Conservation (phyloP, 2,888 invertebrate genomes). For the Cerastoderma edule region DNA sequence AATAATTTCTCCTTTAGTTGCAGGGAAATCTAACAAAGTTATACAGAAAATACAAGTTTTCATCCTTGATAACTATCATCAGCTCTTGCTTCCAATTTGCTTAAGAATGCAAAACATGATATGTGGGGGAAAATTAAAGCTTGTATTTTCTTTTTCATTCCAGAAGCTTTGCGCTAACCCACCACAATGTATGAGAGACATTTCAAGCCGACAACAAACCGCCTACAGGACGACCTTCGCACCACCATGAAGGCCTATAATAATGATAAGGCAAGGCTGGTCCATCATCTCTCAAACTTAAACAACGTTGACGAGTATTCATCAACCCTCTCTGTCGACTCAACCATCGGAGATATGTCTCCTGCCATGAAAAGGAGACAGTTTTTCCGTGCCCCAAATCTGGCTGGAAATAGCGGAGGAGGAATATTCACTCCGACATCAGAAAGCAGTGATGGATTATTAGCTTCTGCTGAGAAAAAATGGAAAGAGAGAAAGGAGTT, state of each 20-base stretch:
- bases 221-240: slow-evolving; percentile 66
- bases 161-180: not conserved
- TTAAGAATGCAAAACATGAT: too few relatives aligned
- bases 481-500: slow-evolving; percentile 48
- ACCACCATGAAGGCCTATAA: slow-evolving; percentile 68
- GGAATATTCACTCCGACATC: slow-evolving; percentile 9
- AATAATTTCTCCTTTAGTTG: too few relatives aligned
- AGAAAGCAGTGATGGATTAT: slow-evolving; percentile 16
- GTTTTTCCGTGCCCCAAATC: slow-evolving; percentile 63
- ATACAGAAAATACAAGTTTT: too few relatives aligned
- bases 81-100: too few relatives aligned
- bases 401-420: slow-evolving; percentile 46
- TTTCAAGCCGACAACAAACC: slow-evolving; percentile 59
- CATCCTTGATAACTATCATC: too few relatives aligned
- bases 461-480: slow-evolving; percentile 29
- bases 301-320: slow-evolving; percentile 43
- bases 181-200: slow-evolving; percentile 62
- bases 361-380: slow-evolving; percentile 32
- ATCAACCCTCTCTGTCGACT: slow-evolving; percentile 41
- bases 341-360: slow-evolving; percentile 33
- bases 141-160: not conserved
- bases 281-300: slow-evolving; percentile 61
- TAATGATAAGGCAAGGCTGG: slow-evolving; percentile 63
- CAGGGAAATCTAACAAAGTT: too few relatives aligned
- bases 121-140: too few relatives aligned